Conservation (phyloP, 2,113 vertebrate species). For the Gasterosteus aculeatus region DNA sequence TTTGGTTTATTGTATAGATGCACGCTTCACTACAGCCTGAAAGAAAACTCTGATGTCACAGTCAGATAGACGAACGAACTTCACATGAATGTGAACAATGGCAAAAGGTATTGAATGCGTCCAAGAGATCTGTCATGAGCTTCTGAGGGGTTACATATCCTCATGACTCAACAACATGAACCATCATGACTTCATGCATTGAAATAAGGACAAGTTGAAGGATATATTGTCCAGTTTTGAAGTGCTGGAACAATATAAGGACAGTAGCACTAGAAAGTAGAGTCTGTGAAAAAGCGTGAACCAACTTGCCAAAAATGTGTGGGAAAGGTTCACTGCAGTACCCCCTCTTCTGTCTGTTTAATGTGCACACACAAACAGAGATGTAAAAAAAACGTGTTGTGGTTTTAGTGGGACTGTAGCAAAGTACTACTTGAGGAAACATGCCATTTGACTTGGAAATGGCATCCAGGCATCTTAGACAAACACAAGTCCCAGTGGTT, state of each 20-base stretch:
- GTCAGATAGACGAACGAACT: slow-evolving; percentile 7
- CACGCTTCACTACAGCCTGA: slow-evolving; percentile 13
- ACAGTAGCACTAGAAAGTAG: neutral
- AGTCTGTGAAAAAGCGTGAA: neutral
- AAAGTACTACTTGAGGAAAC: slow-evolving; percentile 14
- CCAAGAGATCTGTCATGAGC: neutral
- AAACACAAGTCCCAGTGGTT: slow-evolving; percentile 27
- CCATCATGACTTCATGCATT: neutral
- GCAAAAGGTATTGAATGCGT: neutral
- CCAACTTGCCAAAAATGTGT: neutral
- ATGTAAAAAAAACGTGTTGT: neutral
- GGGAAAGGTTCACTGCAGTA: neutral
- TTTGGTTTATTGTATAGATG: slow-evolving; percentile 44
- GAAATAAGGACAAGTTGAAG: neutral
- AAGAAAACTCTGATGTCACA: slow-evolving; percentile 29
- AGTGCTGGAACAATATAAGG: neutral
- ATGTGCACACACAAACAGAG: neutral
- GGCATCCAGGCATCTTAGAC: slow-evolving; percentile 15
- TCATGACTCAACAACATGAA: neutral
- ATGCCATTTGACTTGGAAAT: neutral
- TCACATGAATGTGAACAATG: neutral
- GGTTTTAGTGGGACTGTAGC: neutral
- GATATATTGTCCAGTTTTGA: neutral
- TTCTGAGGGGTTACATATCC: neutral
- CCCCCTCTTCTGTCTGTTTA: neutral